Evolutionary conservation across 2,888 invertebrate genomes (phyloP).

Genomic region (Synergus gifuensis): DNA sequence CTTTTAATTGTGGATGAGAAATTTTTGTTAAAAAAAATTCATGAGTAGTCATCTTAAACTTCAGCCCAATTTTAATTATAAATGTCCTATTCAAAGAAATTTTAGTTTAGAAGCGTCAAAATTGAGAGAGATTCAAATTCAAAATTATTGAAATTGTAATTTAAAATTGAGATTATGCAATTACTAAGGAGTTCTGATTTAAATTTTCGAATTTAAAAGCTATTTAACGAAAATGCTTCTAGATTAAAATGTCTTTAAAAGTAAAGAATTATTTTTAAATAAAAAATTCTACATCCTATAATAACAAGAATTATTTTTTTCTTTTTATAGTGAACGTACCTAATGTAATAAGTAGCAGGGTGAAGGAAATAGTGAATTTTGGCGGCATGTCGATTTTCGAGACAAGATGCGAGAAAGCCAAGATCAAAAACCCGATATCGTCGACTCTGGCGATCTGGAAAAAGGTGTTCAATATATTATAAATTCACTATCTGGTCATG

Average conservation of each 20-base stretch:
- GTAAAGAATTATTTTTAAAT: neutral
- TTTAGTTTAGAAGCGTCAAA: neutral
- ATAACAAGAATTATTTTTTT: neutral
- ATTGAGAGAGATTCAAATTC: neutral
- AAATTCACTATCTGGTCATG: neutral
- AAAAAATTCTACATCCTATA: neutral
- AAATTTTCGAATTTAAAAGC: too few species aligned
- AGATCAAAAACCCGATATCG: constrained; percentile 8
- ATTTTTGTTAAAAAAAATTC: too few species aligned
- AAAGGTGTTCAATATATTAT: neutral
- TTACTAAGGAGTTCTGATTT: too few species aligned
- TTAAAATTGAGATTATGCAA: too few species aligned
- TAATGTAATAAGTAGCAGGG: constrained; percentile 60
- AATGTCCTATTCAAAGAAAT: too few species aligned
- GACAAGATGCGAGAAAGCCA: constrained; percentile 29
- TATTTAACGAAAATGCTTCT: neutral
- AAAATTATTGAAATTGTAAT: neutral
- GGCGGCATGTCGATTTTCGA: constrained; percentile 58
- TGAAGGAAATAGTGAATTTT: constrained; percentile 54
- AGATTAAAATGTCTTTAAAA: neutral
- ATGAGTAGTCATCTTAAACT: too few species aligned
- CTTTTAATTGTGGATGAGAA: too few species aligned
- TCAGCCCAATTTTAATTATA: too few species aligned
- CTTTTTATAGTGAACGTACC: constrained; percentile 57
- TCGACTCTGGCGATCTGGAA: neutral